A percentile compares a stretch with the other conserved stretches of the same genome.
These are phyloP conservation scores for Tetraodon nigroviridis DNA, from an alignment of 2,113 vertebrate species.

Conservation along the genomic window DNA sequence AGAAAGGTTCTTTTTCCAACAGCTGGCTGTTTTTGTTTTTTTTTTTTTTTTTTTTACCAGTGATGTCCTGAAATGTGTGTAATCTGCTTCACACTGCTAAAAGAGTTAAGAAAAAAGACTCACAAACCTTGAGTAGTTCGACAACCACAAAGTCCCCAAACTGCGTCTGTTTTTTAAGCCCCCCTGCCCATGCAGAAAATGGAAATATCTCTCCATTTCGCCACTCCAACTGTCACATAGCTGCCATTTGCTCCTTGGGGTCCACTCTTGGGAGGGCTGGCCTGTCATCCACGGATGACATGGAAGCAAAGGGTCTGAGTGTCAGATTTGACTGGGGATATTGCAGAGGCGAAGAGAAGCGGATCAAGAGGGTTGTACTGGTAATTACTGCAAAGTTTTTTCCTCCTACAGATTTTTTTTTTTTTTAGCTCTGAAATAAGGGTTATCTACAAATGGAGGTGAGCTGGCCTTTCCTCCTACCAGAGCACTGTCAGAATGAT, in stretches of 20 bases:
- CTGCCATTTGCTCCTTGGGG: constrained; percentile 55
- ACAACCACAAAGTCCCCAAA: too few species aligned
- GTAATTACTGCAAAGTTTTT: constrained; percentile 18
- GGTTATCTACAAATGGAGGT: constrained; percentile 29
- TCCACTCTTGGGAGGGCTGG: constrained; percentile 50
- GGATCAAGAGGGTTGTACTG: neutral
- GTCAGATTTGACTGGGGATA: constrained; percentile 47
- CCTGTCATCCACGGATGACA: constrained; percentile 43
- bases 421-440: constrained; percentile 8
- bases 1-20: too few species aligned
- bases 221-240: constrained; percentile 58
- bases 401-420: too few species aligned
- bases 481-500: constrained; percentile 14
- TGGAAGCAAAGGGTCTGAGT: constrained; percentile 41
- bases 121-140: neutral
- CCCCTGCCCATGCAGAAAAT: constrained; percentile 34
- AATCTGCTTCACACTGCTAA: too few species aligned
- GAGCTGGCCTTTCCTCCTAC: constrained; percentile 17
- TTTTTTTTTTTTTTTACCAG: too few species aligned
- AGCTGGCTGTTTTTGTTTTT: too few species aligned
- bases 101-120: neutral
- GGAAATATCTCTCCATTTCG: constrained; percentile 53
- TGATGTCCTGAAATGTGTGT: too few species aligned
- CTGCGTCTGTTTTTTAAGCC: constrained; percentile 15
- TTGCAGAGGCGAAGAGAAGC: constrained; percentile 18